phyloP scores from a whole-genome alignment of 2,113 vertebrate genomes.

The Lycaon pictus region DNA sequence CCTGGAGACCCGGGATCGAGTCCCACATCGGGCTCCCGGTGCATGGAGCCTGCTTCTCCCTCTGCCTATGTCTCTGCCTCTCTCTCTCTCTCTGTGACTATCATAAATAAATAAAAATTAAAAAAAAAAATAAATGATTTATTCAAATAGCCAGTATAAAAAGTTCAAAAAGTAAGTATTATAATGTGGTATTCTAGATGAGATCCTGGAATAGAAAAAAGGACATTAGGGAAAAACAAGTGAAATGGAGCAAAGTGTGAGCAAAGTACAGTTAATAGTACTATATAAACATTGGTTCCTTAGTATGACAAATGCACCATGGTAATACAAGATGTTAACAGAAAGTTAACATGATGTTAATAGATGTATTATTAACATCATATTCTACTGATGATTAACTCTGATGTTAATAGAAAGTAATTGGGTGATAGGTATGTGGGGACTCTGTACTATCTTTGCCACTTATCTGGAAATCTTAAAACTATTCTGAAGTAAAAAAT shows the following conservation, averaged over 20 bases:
- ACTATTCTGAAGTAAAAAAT: not conserved
- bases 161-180: slow-evolving; percentile 9
- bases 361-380: too few relatives aligned
- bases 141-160: slow-evolving; percentile 6
- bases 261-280: not conserved
- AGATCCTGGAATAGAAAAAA: not conserved
- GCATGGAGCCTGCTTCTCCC: too few relatives aligned
- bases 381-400: too few relatives aligned
- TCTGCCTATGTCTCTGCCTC: too few relatives aligned
- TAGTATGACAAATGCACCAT: not conserved
- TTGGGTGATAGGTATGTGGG: not conserved
- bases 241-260: not conserved
- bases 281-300: not conserved
- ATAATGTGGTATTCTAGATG: not conserved
- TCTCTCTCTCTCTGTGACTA: too few relatives aligned
- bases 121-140: slow-evolving; percentile 46
- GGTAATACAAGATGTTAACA: not conserved
- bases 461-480: slow-evolving; percentile 21
- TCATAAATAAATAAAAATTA: too few relatives aligned
- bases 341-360: too few relatives aligned
- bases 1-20: too few relatives aligned
- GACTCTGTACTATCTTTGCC: not conserved
- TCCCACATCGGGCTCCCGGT: too few relatives aligned
- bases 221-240: not conserved
- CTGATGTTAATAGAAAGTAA: not conserved